phyloP scores from a whole-genome alignment of 2,797 vertebrate genomes.

The Falco peregrinus region DNA sequence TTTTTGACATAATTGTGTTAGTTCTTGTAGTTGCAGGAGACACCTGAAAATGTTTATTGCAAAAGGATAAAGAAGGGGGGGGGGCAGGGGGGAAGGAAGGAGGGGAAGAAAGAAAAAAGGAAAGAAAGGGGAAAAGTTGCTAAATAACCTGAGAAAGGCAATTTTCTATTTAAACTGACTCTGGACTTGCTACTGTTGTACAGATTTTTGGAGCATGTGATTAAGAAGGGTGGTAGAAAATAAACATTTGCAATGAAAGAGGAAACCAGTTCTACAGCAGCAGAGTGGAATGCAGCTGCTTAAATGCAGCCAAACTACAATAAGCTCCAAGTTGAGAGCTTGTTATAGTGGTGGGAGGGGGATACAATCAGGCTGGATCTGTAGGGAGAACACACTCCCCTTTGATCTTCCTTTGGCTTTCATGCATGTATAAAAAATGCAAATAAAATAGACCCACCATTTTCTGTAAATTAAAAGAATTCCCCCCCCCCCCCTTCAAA shows the following conservation, averaged over 20 bases:
- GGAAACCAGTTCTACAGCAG: conserved; percentile 49
- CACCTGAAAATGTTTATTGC: conserved; percentile 60
- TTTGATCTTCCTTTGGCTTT: conserved; percentile 50
- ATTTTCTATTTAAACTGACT: conserved; percentile 68
- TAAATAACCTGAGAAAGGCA: conserved; percentile 67
- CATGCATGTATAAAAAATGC: conserved; percentile 39
- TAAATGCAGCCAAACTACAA: conserved; percentile 47
- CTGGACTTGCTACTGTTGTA: conserved; percentile 65
- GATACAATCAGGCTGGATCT: conserved; percentile 24
- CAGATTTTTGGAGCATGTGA: conserved; percentile 60
- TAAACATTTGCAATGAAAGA: conserved; percentile 67
- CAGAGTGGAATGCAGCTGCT: conserved; percentile 38
- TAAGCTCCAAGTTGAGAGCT: conserved; percentile 38
- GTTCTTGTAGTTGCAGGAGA: conserved; percentile 8
- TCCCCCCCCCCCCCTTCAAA: neutral
- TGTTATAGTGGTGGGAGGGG: neutral
- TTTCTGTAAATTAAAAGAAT: conserved; percentile 69
- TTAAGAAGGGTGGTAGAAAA: conserved; percentile 60
- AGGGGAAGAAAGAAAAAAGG: neutral
- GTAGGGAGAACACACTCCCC: conserved; percentile 23
- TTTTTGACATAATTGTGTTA: conserved; percentile 52
- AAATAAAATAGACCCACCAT: conserved; percentile 52
- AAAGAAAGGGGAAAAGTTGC: neutral
- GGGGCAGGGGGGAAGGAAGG: too few species aligned
- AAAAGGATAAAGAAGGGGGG: neutral